Percentiles rank a stretch among this genome's conserved stretches.
phyloP scores from a whole-genome alignment of 2,797 vertebrate genomes.

The Threskiornis aethiopicus region DNA sequence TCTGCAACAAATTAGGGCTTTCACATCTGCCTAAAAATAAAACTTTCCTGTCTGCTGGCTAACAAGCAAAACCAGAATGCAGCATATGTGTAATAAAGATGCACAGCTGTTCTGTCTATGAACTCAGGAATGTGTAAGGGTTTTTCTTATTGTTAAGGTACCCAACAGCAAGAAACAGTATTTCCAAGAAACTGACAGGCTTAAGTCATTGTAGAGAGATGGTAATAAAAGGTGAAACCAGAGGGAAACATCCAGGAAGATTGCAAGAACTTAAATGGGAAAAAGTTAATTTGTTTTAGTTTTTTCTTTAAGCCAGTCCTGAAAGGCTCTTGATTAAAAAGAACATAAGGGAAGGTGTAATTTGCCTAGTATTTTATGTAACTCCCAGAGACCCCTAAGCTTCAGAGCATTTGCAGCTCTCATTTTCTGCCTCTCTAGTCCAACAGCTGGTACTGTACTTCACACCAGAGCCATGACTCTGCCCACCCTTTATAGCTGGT shows the following conservation, averaged over 20 bases:
- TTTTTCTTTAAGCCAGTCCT: background rate
- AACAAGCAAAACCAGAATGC: conserved; percentile 44
- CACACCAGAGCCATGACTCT: background rate
- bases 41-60: conserved; percentile 65
- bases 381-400: background rate
- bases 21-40: conserved; percentile 74
- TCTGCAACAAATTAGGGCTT: conserved; percentile 69
- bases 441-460: background rate
- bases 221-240: background rate
- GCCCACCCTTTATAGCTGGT: background rate
- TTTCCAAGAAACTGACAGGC: background rate
- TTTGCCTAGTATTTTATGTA: fast-evolving
- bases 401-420: background rate
- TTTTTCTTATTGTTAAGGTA: background rate
- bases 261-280: background rate
- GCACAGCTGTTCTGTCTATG: conserved; percentile 68
- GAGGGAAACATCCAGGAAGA: background rate
- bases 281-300: background rate
- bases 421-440: background rate
- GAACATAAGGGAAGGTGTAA: background rate
- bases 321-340: background rate
- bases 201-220: background rate
- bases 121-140: background rate
- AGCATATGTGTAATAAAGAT: conserved; percentile 67
- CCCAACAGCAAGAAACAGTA: background rate